phyloP scores from a whole-genome alignment of 2,888 invertebrate species.

The Gymnosoma rotundatum region DNA sequence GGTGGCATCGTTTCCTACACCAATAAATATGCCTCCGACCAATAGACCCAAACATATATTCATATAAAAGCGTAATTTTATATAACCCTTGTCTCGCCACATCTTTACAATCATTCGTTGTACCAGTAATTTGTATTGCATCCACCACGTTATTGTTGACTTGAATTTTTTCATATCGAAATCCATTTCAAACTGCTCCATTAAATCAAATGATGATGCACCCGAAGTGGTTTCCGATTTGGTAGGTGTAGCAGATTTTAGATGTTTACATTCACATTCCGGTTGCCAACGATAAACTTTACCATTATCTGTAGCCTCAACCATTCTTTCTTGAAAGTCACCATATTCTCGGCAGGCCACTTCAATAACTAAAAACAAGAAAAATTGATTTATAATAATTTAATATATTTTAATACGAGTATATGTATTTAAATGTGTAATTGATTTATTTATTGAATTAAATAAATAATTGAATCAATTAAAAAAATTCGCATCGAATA shows the following conservation, averaged over 20 bases:
- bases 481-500: too few relatives aligned
- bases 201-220: constrained; percentile 74
- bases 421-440: too few relatives aligned
- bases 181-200: constrained; percentile 80
- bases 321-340: constrained; percentile 87
- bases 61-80: constrained; percentile 87
- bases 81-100: constrained; percentile 89
- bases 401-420: too few relatives aligned
- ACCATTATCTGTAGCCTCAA: constrained; percentile 87
- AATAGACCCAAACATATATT: constrained; percentile 87
- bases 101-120: constrained; percentile 89
- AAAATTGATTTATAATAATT: too few relatives aligned
- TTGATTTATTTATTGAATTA: too few relatives aligned
- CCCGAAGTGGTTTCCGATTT: constrained; percentile 79
- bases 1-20: constrained; percentile 90
- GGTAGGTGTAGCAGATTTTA: constrained; percentile 72
- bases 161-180: constrained; percentile 83
- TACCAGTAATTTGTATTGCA: constrained; percentile 87
- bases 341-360: constrained; percentile 92
- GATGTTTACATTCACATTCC: constrained; percentile 45
- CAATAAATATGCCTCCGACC: constrained; percentile 87
- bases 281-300: constrained; percentile 84
- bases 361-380: constrained; percentile 87
- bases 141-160: constrained; percentile 84
- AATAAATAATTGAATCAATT: too few relatives aligned